Evolutionary conservation across 1,140 invertebrate species (phyloP).

Genomic region (Proctacanthus coquilletti): DNA sequence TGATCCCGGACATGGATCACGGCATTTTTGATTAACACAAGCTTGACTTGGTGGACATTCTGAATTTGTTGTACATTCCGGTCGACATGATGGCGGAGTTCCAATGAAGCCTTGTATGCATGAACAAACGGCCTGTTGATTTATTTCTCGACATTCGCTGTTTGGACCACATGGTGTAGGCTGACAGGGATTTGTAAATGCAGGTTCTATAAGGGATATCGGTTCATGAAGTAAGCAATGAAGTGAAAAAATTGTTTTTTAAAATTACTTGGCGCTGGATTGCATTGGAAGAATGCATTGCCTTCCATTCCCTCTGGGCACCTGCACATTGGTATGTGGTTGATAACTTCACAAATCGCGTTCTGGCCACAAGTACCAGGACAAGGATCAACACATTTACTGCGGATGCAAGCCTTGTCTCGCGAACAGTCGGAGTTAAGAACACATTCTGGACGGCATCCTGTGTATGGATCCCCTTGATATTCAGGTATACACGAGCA

Average conservation of each 20-base stretch:
- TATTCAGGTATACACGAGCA: slow-evolving; percentile 48
- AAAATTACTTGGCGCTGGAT: slow-evolving; percentile 31
- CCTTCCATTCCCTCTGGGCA: slow-evolving; percentile 52
- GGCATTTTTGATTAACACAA: slow-evolving; percentile 54
- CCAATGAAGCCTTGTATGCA: slow-evolving; percentile 46
- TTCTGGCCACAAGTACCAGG: slow-evolving; percentile 53
- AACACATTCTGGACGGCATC: slow-evolving; percentile 67
- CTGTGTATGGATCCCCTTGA: slow-evolving; percentile 44
- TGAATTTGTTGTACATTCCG: slow-evolving; percentile 45
- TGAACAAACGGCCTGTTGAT: slow-evolving; percentile 44
- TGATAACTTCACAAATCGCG: slow-evolving; percentile 59
- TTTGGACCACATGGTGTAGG: slow-evolving; percentile 61
- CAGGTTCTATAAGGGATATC: slow-evolving; percentile 26
- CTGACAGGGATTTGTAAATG: slow-evolving; percentile 38
- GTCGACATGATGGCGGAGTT: slow-evolving; percentile 45
- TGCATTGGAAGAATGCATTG: slow-evolving; percentile 50
- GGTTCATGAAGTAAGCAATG: slow-evolving; percentile 20
- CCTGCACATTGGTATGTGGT: slow-evolving; percentile 59
- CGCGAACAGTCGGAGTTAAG: slow-evolving; percentile 65
- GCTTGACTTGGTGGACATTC: slow-evolving; percentile 47
- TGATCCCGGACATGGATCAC: slow-evolving; percentile 46
- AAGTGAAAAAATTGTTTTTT: not conserved
- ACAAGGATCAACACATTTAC: slow-evolving; percentile 60
- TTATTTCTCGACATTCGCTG: slow-evolving; percentile 39
- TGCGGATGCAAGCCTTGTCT: slow-evolving; percentile 51